A percentile compares a stretch with the other conserved stretches of the same genome.
Evolutionary conservation across 2,888 invertebrate genomes (phyloP).

Genomic region (Incurvaria masculella): DNA sequence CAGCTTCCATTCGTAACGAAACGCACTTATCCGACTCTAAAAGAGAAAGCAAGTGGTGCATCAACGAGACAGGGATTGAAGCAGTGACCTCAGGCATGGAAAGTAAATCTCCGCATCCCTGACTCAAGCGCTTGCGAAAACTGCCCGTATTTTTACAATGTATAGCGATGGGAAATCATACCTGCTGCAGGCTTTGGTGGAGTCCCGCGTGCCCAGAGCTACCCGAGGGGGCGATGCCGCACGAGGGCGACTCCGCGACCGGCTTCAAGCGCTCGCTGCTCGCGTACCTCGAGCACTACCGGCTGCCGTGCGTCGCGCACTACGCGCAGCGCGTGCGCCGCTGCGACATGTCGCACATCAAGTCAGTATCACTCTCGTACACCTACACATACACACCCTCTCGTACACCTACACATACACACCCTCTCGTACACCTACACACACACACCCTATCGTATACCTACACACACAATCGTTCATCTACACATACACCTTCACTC

Average conservation of each 20-base stretch:
- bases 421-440: too few relatives aligned
- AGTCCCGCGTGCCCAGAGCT: slow-evolving; percentile 74
- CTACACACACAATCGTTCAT: too few relatives aligned
- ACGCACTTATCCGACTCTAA: too few relatives aligned
- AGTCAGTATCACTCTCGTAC: slow-evolving; percentile 64
- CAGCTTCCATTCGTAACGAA: too few relatives aligned
- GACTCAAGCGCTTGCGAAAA: neutral
- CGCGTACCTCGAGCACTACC: slow-evolving; percentile 74
- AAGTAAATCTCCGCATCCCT: too few relatives aligned
- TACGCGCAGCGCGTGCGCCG: slow-evolving; percentile 73
- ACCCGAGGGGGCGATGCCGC: slow-evolving; percentile 44
- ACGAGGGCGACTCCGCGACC: slow-evolving; percentile 77
- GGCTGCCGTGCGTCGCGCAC: slow-evolving; percentile 60
- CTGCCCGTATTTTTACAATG: neutral
- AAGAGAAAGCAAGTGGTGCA: too few relatives aligned
- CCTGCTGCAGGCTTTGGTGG: slow-evolving; percentile 72
- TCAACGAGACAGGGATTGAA: too few relatives aligned
- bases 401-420: too few relatives aligned
- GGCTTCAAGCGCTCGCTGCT: slow-evolving; percentile 76
- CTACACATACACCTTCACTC: too few relatives aligned
- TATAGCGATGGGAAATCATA: slow-evolving; percentile 2
- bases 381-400: too few relatives aligned
- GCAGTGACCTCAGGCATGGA: too few relatives aligned
- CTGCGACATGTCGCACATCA: slow-evolving; percentile 80
- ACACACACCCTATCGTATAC: too few relatives aligned